Evolutionary conservation across 2,113 vertebrate species (phyloP), one percentile per base, ranked within the genome.

Genomic region (Apteryx mantelli): DNA sequence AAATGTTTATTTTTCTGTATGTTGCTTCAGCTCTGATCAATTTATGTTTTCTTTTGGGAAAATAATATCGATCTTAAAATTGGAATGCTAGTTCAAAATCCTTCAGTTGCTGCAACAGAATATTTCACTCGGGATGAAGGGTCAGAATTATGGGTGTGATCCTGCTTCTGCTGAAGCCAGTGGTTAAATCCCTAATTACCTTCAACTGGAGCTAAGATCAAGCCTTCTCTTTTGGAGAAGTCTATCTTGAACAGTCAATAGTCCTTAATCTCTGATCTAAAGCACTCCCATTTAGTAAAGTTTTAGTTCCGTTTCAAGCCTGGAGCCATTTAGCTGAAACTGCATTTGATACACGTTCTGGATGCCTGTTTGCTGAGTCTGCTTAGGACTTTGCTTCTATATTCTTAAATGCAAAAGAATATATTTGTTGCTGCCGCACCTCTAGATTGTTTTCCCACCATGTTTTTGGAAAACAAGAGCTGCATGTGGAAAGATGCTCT

Each of bases 191-290:
- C 71, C 71, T 76, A 89, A 46, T 89, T 95, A 56, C 36, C n/a
- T 91, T 95, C 77, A 65, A 74, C 3, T 68, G 38, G 32, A 93
- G 80, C 56, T 28, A 48, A 77, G 60, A 89, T 74, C 2, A 40
- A 91, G 65, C 64, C 58, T 48, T 93, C 63, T 74, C 34, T 95
- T 97, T 89, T 88, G 69, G 69, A 66, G 71, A 61, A 83, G 26
- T 36, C 40, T 96, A 56, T 95, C 56, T 92, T 91, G 40, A 80
- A 68, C 46, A 82, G 77, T 79, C 76, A 94, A 28, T 97, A 96
- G 90, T 81, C 76, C 93, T 98, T 97, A 79, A 92, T 95, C 73
- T 95, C 42, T 71, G 63, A 87, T 92, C 87, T 75, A 95, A 82
- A 95, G 89, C 82, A 89, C 76, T 93, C 85, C 50, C 14, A 44